Percentiles rank a stretch among this genome's conserved stretches.
Evolutionary conservation across 2,113 vertebrate genomes (phyloP).

Genomic region (Muntiacus reevesi): DNA sequence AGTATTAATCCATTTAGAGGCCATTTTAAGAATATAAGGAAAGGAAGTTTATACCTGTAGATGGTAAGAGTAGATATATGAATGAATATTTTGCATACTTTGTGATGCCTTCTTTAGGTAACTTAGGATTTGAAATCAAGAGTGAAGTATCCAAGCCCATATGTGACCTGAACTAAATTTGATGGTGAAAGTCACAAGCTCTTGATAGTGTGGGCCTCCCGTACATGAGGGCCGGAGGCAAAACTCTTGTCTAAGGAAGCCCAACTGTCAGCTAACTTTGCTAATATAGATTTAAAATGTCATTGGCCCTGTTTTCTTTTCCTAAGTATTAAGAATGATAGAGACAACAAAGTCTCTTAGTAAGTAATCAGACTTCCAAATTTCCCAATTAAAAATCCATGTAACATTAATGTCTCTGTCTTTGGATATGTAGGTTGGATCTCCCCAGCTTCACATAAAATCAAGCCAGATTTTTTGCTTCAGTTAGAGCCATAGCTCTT

Average conservation of each 20-base stretch:
- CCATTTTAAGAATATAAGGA: neutral
- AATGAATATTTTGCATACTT: neutral
- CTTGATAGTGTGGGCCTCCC: neutral
- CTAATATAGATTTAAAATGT: neutral
- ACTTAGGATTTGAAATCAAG: neutral
- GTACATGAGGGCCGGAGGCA: neutral
- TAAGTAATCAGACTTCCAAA: neutral
- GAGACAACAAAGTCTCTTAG: neutral
- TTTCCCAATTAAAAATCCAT: neutral
- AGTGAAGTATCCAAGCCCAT: neutral
- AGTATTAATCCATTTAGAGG: neutral
- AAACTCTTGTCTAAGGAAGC: neutral
- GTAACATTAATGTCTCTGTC: neutral
- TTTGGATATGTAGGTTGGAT: neutral
- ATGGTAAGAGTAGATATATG: neutral
- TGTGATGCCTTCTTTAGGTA: neutral
- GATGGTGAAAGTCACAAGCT: neutral
- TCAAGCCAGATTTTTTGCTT: neutral
- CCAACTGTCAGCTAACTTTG: neutral
- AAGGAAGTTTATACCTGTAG: neutral
- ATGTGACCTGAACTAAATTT: neutral
- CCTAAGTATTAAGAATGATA: neutral
- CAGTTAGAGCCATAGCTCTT: neutral
- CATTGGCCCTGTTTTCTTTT: neutral
- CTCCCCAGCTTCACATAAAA: neutral